Evolutionary conservation across 2,797 vertebrate species (phyloP), one percentile per base, ranked within the genome.

Genomic region (Cichlasoma orientale): DNA sequence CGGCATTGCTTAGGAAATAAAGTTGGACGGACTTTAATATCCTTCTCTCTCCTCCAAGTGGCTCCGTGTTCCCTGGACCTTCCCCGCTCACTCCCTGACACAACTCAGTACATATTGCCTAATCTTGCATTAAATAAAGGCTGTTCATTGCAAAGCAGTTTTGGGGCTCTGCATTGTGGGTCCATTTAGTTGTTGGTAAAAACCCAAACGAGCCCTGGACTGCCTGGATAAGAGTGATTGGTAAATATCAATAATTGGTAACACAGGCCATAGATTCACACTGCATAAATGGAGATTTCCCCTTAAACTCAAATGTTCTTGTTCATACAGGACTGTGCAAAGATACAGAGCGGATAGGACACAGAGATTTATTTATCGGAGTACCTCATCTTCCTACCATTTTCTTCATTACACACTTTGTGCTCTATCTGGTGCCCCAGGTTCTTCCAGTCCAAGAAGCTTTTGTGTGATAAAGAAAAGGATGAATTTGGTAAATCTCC

Each of bases 391-490:
- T 86, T 85, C 87, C 90, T 85, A 82, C 85, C 74, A 80, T 92
- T 89, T 87, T 84, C 86, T 92, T 93, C 88, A 92, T 93, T 91
- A 87, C 88, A 90, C 86, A 89, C 77, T 81, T 85, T 83, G 78
- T 83, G 82, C 87, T 88, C 76, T 91, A 88, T 94, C 86, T 84
- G 70, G 56, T 82, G 86, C 88, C 88, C 84, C 86, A 83, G 88
- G 84, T 90, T 71, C 82, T 84, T 68, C 89, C 78, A 83, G 91
- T 88, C 90, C 86, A 72, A 90, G 82, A 91, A 76, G 88, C 88
- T 91, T 92, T 88, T 90, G 87, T 92, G 77, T 36, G 92, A 94
- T 92, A 94, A 93, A 94, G 88, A 91, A 91, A 91, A 86, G 80
- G 85, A 93, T 86, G 84, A 88, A 87, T 89, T 93, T 84, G 77